Conservation (phyloP, 2,888 invertebrate genomes). For the Apantesis nais region DNA sequence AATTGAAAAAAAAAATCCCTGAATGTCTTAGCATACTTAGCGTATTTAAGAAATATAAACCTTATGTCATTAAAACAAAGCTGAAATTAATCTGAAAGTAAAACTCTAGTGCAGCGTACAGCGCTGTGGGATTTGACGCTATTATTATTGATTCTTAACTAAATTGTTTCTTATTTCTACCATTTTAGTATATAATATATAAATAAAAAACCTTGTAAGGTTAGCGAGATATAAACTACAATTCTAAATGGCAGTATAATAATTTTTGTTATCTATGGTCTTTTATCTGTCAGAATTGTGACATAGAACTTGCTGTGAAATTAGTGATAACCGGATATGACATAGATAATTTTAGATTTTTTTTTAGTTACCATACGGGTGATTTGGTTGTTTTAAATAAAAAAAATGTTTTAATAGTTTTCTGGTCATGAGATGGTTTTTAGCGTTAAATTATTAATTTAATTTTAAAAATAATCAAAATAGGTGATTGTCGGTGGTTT, state of each 20-base stretch:
- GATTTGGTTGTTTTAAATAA: slow-evolving; percentile 37
- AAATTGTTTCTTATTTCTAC: too few species aligned
- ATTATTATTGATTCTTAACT: too few species aligned
- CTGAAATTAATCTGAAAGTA: background rate
- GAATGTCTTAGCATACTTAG: background rate
- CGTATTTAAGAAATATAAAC: background rate
- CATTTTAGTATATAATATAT: background rate
- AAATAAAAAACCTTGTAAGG: background rate
- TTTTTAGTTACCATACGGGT: slow-evolving; percentile 47
- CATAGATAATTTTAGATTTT: slow-evolving; percentile 3
- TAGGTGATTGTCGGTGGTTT: slow-evolving; percentile 10
- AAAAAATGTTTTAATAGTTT: slow-evolving; percentile 16
- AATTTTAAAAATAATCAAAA: background rate
- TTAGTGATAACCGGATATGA: background rate
- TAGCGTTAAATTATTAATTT: slow-evolving; percentile 24
- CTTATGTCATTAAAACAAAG: background rate
- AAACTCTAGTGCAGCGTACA: background rate
- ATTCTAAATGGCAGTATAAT: background rate
- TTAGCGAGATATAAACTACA: background rate
- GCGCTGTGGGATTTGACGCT: too few species aligned
- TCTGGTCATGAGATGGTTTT: slow-evolving; percentile 44
- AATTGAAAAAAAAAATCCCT: too few species aligned
- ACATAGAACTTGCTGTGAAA: background rate
- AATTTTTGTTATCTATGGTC: background rate
- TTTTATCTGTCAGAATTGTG: background rate